Evolutionary conservation across 2,888 invertebrate genomes (phyloP).

Genomic region (Calameuta idolon): DNA sequence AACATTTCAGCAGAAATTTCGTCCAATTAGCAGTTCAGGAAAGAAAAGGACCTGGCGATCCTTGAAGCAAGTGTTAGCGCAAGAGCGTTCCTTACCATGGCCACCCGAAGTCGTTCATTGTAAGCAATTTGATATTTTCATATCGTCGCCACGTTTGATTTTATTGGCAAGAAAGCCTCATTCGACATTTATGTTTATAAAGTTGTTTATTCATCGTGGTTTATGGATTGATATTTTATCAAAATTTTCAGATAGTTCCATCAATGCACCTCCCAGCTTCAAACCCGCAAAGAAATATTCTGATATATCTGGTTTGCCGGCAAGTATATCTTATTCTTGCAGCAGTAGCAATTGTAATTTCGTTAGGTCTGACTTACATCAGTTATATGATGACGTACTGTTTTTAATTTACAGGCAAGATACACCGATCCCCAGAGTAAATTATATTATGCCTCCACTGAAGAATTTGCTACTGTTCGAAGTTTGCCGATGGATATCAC

Average conservation of each 20-base stretch:
- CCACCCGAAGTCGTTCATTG: constrained; percentile 81
- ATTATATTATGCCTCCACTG: constrained; percentile 84
- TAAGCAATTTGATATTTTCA: constrained; percentile 63
- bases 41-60: constrained; percentile 91
- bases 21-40: constrained; percentile 56
- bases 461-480: constrained; percentile 88
- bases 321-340: constrained; percentile 52
- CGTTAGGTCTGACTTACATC: background rate
- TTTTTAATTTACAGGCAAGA: constrained; percentile 71
- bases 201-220: background rate
- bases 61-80: constrained; percentile 86
- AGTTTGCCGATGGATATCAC: constrained; percentile 93
- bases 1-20: constrained; percentile 58
- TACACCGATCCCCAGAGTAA: constrained; percentile 94
- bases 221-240: constrained; percentile 12
- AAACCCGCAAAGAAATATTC: constrained; percentile 94
- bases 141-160: background rate
- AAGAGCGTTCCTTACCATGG: constrained; percentile 85
- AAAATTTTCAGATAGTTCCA: constrained; percentile 78
- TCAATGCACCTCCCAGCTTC: constrained; percentile 93
- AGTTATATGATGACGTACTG: background rate
- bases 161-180: background rate
- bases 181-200: background rate
- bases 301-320: constrained; percentile 88
- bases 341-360: background rate